These are phyloP conservation scores for Petrolisthes manimaculis DNA, from an alignment of 2,888 invertebrate genomes.

Conservation along the genomic window DNA sequence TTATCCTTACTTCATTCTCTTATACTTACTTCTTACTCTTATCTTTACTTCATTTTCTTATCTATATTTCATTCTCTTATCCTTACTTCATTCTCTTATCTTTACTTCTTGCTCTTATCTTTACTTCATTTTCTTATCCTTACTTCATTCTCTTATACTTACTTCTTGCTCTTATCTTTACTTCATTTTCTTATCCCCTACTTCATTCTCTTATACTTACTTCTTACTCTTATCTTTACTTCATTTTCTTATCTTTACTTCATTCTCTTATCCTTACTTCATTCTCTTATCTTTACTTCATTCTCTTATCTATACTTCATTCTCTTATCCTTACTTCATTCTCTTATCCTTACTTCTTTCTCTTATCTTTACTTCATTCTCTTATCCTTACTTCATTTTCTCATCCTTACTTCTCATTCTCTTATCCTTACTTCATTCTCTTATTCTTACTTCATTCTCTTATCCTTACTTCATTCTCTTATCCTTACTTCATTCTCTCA, in stretches of 20 bases:
- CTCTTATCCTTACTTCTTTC: neutral
- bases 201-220: neutral
- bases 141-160: neutral
- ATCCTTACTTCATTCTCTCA: neutral
- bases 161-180: neutral
- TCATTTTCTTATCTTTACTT: neutral
- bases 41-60: neutral
- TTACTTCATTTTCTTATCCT: too few relatives aligned
- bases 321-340: neutral
- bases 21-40: neutral
- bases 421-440: too few relatives aligned
- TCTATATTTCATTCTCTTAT: neutral
- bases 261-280: neutral
- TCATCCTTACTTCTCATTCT: too few relatives aligned
- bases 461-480: neutral
- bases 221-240: neutral
- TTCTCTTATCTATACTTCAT: neutral
- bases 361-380: neutral
- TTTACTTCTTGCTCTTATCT: too few relatives aligned
- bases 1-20: too few relatives aligned
- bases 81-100: neutral
- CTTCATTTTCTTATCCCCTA: neutral
- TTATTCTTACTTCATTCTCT: too few relatives aligned
- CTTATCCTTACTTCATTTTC: neutral
- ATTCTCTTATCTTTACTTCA: neutral